Percentiles rank a stretch among this genome's conserved stretches.
Conservation (phyloP, 2,797 vertebrate species). For the Botia kubotai region DNA sequence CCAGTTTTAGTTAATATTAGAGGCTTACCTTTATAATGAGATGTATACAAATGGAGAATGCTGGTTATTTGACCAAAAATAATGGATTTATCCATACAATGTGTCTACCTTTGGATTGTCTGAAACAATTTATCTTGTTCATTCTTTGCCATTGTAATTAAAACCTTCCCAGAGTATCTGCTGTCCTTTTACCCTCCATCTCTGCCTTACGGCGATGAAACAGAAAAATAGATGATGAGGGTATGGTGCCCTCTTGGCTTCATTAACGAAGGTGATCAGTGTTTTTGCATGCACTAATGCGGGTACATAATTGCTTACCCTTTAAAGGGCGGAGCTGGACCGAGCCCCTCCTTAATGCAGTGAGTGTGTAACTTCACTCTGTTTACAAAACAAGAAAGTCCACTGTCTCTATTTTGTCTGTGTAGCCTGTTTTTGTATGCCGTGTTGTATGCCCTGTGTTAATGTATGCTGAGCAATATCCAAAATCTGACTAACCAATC, state of each 20-base stretch:
- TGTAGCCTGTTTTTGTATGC: constrained; percentile 66
- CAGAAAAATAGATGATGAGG: background rate
- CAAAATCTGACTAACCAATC: constrained; percentile 57
- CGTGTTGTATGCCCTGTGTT: constrained; percentile 63
- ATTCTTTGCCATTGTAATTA: constrained; percentile 3
- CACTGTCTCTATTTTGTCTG: constrained; percentile 49
- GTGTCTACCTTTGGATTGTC: background rate
- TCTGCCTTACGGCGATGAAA: background rate
- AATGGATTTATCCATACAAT: background rate
- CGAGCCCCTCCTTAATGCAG: constrained; percentile 34
- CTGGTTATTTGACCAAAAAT: constrained; percentile 20
- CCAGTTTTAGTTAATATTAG: constrained; percentile 1
- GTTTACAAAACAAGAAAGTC: constrained; percentile 54
- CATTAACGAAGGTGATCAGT: constrained; percentile 36
- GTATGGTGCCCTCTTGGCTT: background rate
- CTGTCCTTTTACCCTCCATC: background rate
- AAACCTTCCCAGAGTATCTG: constrained; percentile 13
- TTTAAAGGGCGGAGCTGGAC: constrained; percentile 39
- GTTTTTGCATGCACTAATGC: constrained; percentile 55
- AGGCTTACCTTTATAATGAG: background rate
- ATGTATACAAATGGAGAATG: constrained; percentile 7
- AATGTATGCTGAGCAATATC: constrained; percentile 73
- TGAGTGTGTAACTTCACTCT: constrained; percentile 40
- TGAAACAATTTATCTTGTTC: background rate
- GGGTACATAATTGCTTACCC: constrained; percentile 50